Conservation (phyloP, 2,797 vertebrate species). For the Helarctos malayanus region DNA sequence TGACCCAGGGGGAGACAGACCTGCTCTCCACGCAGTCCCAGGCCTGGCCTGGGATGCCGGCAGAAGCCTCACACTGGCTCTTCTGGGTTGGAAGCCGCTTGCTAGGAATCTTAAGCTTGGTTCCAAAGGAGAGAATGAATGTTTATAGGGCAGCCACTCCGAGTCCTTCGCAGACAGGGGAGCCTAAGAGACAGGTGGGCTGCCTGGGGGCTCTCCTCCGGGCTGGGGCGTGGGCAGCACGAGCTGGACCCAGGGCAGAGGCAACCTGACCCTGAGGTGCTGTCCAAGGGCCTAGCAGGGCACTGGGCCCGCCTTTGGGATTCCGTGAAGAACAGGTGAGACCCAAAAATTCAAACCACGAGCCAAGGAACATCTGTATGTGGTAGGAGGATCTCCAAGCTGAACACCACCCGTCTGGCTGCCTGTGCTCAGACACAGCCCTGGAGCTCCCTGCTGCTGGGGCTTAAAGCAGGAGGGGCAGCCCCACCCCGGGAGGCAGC, state of each 20-base stretch:
- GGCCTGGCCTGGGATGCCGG: not conserved
- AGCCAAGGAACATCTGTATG: too few relatives aligned
- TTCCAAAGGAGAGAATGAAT: not conserved
- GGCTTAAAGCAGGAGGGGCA: not conserved
- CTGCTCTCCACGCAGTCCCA: too few relatives aligned
- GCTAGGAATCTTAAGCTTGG: not conserved
- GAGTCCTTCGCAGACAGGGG: not conserved
- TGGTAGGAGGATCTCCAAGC: not conserved
- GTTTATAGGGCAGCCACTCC: accelerated
- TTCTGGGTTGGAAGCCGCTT: not conserved
- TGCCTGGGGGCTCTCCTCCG: accelerated
- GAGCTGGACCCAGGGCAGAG: not conserved
- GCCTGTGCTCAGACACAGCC: not conserved
- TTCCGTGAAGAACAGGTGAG: not conserved
- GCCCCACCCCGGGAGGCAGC: not conserved
- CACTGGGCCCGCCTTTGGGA: accelerated
- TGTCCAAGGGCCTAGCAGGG: not conserved
- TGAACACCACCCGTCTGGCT: too few relatives aligned
- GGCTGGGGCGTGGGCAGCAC: not conserved
- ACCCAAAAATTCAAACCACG: accelerated
- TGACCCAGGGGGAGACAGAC: not conserved
- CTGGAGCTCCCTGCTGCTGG: not conserved
- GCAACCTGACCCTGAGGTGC: not conserved
- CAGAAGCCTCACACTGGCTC: not conserved
- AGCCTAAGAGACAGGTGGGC: not conserved